Evolutionary conservation across 23 tunicate species (phyloP).

Genomic region (Ascidia mentula): DNA sequence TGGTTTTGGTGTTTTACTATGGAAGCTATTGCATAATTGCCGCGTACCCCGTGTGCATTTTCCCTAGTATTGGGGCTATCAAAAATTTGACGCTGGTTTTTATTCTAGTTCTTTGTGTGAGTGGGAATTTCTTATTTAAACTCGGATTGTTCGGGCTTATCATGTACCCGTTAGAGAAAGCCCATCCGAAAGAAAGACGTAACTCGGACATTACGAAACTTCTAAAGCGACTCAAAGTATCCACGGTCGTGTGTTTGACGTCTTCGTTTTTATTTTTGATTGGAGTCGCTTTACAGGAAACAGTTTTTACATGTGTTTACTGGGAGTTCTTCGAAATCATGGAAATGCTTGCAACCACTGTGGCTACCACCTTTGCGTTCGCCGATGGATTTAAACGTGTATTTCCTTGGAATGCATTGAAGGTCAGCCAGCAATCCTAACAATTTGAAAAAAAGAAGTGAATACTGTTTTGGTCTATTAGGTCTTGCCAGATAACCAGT

Average conservation of each 20-base stretch:
- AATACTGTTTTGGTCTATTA: too few species aligned
- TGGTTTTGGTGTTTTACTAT: not conserved
- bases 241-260: not conserved
- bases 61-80: too few species aligned
- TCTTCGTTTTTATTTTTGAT: not conserved
- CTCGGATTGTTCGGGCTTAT: not conserved
- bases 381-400: not conserved
- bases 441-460: too few species aligned
- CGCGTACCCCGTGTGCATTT: not conserved
- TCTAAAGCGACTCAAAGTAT: not conserved
- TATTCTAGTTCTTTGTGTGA: too few species aligned
- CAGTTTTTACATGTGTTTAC: not conserved
- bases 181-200: not conserved
- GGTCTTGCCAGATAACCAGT: too few species aligned
- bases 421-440: too few species aligned
- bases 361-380: not conserved
- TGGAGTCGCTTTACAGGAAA: not conserved
- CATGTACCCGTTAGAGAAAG: not conserved
- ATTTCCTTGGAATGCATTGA: slow-evolving; percentile 12
- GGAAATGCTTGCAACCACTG: not conserved
- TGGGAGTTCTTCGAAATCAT: not conserved
- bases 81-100: too few species aligned
- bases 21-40: not conserved
- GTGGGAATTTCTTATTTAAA: too few species aligned
- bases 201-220: not conserved